These are phyloP conservation scores for Macropodus opercularis DNA, from an alignment of 2,797 vertebrate species.

Conservation along the genomic window DNA sequence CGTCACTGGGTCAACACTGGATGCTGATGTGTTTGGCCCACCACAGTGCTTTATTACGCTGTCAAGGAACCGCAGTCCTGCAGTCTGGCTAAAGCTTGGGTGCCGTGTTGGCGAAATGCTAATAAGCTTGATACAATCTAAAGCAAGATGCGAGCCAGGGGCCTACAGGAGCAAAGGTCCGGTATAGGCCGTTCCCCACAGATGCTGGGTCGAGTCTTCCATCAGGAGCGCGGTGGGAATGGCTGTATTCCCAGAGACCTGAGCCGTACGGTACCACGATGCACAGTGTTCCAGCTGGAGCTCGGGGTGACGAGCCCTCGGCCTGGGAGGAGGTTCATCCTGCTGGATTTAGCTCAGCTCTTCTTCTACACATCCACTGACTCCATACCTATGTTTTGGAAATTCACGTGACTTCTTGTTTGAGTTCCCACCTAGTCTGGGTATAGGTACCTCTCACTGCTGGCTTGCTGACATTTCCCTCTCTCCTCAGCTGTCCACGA, in stretches of 20 bases:
- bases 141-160: slow-evolving; percentile 3
- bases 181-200: slow-evolving; percentile 16
- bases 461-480: slow-evolving; percentile 63
- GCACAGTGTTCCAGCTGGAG: slow-evolving; percentile 57
- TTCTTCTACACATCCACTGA: no score
- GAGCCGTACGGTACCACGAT: slow-evolving; percentile 41
- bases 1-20: neutral
- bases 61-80: neutral
- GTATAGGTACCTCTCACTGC: slow-evolving; percentile 30
- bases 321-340: slow-evolving; percentile 46
- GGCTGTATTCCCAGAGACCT: slow-evolving; percentile 34
- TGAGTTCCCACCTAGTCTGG: no score
- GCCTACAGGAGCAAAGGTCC: slow-evolving; percentile 13
- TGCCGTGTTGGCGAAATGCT: slow-evolving; percentile 5
- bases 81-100: neutral
- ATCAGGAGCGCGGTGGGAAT: slow-evolving; percentile 44
- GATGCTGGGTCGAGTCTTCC: slow-evolving; percentile 28
- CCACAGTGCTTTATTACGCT: neutral
- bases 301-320: slow-evolving; percentile 51
- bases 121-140: slow-evolving; percentile 2
- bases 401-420: no score
- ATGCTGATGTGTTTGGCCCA: neutral
- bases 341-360: slow-evolving; percentile 57
- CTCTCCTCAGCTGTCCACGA: slow-evolving; percentile 90
- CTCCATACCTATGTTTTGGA: no score